Conservation (phyloP, 2,113 vertebrate genomes). For the Chunga burmeisteri region DNA sequence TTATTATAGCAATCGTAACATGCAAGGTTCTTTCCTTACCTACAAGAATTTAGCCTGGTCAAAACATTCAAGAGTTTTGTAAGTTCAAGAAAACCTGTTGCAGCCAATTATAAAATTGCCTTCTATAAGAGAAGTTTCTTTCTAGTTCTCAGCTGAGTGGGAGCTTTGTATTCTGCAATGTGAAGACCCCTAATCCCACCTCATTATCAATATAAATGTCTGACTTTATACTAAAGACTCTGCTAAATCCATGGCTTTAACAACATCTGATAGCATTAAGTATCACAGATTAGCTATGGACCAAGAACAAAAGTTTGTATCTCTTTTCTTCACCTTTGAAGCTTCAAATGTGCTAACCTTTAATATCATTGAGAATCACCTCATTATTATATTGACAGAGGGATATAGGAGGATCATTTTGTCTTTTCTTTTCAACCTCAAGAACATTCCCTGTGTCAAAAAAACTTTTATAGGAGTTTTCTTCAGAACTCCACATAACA, state of each 20-base stretch:
- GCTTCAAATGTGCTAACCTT: background rate
- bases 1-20: background rate
- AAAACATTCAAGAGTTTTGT: background rate
- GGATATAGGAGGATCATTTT: background rate
- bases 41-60: background rate
- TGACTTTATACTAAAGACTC: background rate
- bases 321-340: background rate
- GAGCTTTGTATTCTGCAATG: background rate
- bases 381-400: background rate
- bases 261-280: background rate
- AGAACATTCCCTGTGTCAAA: background rate
- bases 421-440: background rate
- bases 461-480: background rate
- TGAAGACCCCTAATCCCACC: background rate
- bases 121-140: background rate
- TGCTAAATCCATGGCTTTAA: background rate
- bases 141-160: background rate
- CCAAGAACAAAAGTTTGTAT: background rate
- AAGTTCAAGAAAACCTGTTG: background rate
- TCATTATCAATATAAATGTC: slow-evolving; percentile 1
- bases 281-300: background rate
- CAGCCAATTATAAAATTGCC: background rate
- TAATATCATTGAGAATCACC: background rate
- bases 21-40: background rate
- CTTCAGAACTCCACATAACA: background rate